Evolutionary conservation across 2,797 vertebrate genomes (phyloP).

Genomic region (Lindbergichthys nudifrons): DNA sequence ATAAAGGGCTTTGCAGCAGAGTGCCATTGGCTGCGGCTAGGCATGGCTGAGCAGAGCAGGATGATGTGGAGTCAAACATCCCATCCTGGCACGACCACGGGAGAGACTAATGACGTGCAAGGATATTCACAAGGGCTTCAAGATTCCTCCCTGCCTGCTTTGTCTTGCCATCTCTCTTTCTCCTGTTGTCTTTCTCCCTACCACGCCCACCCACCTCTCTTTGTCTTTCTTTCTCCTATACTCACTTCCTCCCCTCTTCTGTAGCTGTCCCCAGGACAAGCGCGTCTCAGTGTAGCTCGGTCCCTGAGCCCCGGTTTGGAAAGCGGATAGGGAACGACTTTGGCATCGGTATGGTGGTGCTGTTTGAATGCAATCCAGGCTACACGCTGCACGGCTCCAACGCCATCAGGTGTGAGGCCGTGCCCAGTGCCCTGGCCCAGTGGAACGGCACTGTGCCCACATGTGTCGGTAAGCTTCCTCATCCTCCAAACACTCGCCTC

Average conservation of each 20-base stretch:
- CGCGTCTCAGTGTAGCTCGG: constrained; percentile 95
- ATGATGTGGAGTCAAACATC: constrained; percentile 54
- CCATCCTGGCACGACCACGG: constrained; percentile 57
- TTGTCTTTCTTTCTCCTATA: constrained; percentile 45
- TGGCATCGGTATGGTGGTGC: constrained; percentile 90
- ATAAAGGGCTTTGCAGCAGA: constrained; percentile 34
- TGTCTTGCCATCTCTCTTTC: constrained; percentile 48
- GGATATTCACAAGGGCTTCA: constrained; percentile 60
- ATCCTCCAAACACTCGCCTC: constrained; percentile 17
- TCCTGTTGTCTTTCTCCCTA: constrained; percentile 48
- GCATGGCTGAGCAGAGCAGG: constrained; percentile 51
- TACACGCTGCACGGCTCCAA: constrained; percentile 93
- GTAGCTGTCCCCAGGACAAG: constrained; percentile 97
- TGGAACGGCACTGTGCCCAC: constrained; percentile 98
- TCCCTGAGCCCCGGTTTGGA: constrained; percentile 96
- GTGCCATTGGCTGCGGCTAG: constrained; percentile 38
- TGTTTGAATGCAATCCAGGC: constrained; percentile 97
- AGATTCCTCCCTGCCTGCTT: constrained; percentile 60
- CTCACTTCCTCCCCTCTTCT: constrained; percentile 46
- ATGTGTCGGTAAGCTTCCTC: constrained; percentile 90
- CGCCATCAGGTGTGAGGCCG: constrained; percentile 94
- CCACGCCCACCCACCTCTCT: constrained; percentile 42
- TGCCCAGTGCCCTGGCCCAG: constrained; percentile 94
- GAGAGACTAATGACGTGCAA: constrained; percentile 63
- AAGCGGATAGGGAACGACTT: constrained; percentile 97